phyloP scores from a whole-genome alignment of 2,888 invertebrate species.

The Limnephilus rhombicus region DNA sequence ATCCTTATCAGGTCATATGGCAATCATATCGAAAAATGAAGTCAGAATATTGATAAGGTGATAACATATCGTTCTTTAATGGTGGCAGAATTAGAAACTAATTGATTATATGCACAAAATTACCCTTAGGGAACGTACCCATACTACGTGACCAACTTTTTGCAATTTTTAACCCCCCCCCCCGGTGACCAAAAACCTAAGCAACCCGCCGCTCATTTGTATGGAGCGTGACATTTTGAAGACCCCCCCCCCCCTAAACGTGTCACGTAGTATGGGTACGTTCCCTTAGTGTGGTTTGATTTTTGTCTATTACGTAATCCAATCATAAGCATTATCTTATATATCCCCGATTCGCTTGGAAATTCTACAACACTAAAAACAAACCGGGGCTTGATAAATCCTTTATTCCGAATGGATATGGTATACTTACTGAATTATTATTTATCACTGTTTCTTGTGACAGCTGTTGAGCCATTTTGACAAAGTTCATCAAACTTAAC shows the following conservation, averaged over 20 bases:
- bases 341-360: neutral
- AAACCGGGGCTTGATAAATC: neutral
- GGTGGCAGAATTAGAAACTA: neutral
- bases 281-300: neutral
- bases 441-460: neutral
- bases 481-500: too few species aligned
- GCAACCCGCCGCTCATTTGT: too few species aligned
- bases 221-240: too few species aligned
- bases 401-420: neutral
- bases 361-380: neutral
- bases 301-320: neutral
- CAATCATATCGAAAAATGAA: slow-evolving; percentile 48
- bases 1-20: neutral
- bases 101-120: neutral
- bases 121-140: too few species aligned
- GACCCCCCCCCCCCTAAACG: too few species aligned
- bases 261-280: too few species aligned
- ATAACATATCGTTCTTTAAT: slow-evolving; percentile 24
- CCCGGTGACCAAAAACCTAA: too few species aligned
- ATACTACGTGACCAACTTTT: too few species aligned
- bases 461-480: neutral
- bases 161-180: too few species aligned
- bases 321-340: neutral
- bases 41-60: slow-evolving; percentile 52
- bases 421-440: neutral